Evolutionary conservation across 2,797 vertebrate genomes (phyloP).

Genomic region (Acanthiza pusilla): DNA sequence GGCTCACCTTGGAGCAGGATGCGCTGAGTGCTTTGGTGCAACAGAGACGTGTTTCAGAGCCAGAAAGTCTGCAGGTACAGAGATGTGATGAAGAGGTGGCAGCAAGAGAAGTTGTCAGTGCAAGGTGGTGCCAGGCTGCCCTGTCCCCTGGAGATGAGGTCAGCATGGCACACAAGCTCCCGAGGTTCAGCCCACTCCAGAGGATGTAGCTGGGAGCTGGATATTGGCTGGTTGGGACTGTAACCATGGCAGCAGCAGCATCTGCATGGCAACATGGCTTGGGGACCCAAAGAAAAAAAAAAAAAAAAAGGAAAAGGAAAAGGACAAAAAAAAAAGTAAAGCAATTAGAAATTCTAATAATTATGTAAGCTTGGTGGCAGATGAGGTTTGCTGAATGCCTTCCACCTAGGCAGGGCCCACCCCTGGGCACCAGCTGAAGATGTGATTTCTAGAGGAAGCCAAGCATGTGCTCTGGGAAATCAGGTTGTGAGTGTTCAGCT

Average conservation of each 20-base stretch:
- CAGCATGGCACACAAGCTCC: not conserved
- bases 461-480: not conserved
- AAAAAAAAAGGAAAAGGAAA: no score
- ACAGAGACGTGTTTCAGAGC: not conserved
- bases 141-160: not conserved
- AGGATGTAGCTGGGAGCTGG: not conserved
- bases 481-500: not conserved
- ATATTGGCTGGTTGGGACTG: slow-evolving; percentile 35
- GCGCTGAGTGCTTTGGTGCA: rapidly evolving
- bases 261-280: slow-evolving; percentile 40
- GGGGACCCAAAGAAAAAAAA: not conserved
- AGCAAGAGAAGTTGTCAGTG: not conserved
- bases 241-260: slow-evolving; percentile 75
- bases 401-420: not conserved
- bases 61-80: not conserved
- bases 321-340: not conserved
- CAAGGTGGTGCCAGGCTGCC: not conserved
- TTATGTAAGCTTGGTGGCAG: not conserved
- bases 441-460: not conserved
- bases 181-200: not conserved
- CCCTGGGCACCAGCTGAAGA: not conserved
- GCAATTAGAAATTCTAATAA: slow-evolving; percentile 15
- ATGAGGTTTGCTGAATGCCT: not conserved
- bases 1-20: rapidly evolving
- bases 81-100: not conserved